Base-by-base conservation (phyloP, 2,113 vertebrate species). In the Onychostoma macrolepis region DNA sequence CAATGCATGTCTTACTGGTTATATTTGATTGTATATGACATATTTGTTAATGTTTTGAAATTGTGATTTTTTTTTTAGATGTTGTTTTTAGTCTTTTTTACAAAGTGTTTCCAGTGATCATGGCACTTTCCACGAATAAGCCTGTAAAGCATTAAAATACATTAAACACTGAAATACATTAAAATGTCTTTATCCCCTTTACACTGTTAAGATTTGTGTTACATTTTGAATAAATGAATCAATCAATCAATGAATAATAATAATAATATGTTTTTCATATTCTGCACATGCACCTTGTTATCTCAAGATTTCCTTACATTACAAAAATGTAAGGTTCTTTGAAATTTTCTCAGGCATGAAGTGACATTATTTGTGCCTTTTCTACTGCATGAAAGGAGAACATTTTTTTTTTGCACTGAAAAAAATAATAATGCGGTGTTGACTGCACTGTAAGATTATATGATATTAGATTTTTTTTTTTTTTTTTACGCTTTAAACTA, bases 1-100 rank as follows among this genome's bases (percentile, higher is more conserved):
- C 67, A 58, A 38, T 56, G 69, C 69, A 71, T 84, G 67, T 75
- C 48, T n/a, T 4, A 17, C 33, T 72, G 15, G 6, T 84, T 26
- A 12, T 58, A 24, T 84, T 75, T 74, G 33, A 84, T 84, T 19
- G 26, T 38, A 24, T 72, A 19, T 74, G 67, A 41, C 30, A 38
- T 71, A 3, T 58, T 84, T 74, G 13, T 5, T n/a, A 4, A 19
- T 50, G 43, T 84, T 84, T 53, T 72, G 30, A 30, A 48, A 45
- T 48, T 53, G 26, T 9, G 19, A 72, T 36, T 71, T 12, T 21
- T 12, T 65, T 83, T 1, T 26, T 15, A 15, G 10, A 53, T 79
- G 36, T 75, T 74, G 8, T n/a, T 53, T 69, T 65, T 81, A 26
- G 61, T 43, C 15, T 48, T 79, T 53, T 79, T 6, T n/a, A 6